Evolutionary conservation across 2,888 invertebrate genomes (phyloP).

Genomic region (Rutpela maculata): DNA sequence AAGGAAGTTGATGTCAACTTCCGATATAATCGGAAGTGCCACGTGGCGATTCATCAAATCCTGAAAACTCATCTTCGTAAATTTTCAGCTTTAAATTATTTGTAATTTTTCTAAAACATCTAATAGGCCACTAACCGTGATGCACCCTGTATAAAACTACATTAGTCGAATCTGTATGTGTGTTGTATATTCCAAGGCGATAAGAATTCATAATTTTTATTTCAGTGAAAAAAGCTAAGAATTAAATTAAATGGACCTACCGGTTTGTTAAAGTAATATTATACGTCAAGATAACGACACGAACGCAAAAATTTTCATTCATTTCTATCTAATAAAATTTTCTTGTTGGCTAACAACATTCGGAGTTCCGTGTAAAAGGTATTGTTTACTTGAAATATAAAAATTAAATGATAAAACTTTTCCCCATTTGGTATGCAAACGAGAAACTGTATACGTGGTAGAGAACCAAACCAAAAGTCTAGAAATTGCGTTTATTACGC

Average conservation of each 20-base stretch:
- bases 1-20: too few relatives aligned
- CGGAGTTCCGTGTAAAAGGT: not conserved
- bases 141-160: too few relatives aligned
- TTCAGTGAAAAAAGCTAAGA: not conserved
- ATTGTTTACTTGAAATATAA: not conserved
- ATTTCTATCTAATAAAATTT: not conserved
- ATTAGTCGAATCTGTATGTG: too few relatives aligned
- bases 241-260: not conserved
- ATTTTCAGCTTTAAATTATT: too few relatives aligned
- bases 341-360: not conserved
- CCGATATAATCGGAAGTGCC: too few relatives aligned
- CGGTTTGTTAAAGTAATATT: not conserved
- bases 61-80: too few relatives aligned
- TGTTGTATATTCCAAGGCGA: too few relatives aligned
- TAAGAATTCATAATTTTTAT: too few relatives aligned
- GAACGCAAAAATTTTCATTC: not conserved
- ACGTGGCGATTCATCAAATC: too few relatives aligned
- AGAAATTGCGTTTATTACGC: not conserved
- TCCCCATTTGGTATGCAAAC: not conserved
- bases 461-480: not conserved
- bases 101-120: too few relatives aligned
- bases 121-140: too few relatives aligned
- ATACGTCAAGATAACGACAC: not conserved
- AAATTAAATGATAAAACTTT: constrained; percentile 1
- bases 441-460: not conserved